Base-by-base conservation (phyloP, 37 sponge, comb jelly and placozoan genomes). In the Beroe ovata region DNA sequence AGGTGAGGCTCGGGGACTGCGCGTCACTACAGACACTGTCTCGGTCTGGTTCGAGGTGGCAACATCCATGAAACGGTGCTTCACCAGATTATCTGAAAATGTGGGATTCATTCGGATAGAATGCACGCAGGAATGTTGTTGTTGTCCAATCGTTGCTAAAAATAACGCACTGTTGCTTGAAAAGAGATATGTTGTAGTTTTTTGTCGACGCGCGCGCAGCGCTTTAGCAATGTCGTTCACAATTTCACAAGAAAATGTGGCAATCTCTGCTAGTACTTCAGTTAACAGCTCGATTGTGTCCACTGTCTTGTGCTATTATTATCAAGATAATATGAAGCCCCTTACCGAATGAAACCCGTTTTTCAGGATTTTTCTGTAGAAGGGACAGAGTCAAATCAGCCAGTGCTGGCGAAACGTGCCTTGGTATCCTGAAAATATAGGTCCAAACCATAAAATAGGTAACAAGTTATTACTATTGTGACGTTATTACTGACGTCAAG, bases 311-410 rank as follows among this genome's bases (percentile, higher is more conserved):
- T 47, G 6, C 6, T 11, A 47, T 47, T 47, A 11, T 47, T 47
- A 6, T 47, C 54, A 11, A 47, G 54, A 11, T 16, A 6, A 47
- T 16, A 66, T 66, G 36, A 25, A 8, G 8, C 69, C 29, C 61
- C 91, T 59, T 38, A 95, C 96, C 77, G 60, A 91, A 90, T 1
- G 88, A 0, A 3, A 94, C 62, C 54, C 96, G 42, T 21, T 94
- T 93, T 0, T 35, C 64, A 21, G 93, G 93, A 42, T 91, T 60
- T 89, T 95, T 95, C 89, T 91, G 93, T 39, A 95, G 89, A 19
- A 95, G 77, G 39, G 60, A 42, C 0, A 91, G 21, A 8, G 94
- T 90, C 39, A 95, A 90, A 60, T 92, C 89, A 38, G 90, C 38
- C 16, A 95, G 88, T 29, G 47, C 21, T 18, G 72, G 90, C 8